phyloP scores from a whole-genome alignment of 2,113 vertebrate species.

The Sphyrna mokarran region DNA sequence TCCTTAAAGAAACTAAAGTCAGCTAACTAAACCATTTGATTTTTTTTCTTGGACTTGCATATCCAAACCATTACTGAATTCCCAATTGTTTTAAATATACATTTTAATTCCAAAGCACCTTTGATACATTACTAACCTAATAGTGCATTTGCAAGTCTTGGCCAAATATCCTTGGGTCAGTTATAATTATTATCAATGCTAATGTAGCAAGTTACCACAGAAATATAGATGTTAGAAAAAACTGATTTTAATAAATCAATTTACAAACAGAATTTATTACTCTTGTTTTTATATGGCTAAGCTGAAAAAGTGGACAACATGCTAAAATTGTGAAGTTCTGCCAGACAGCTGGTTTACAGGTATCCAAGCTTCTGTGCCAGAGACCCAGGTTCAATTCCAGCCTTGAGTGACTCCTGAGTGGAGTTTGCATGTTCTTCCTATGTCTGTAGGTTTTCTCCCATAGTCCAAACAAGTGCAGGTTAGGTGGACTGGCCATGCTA shows the following conservation, averaged over 20 bases:
- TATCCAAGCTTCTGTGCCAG: not conserved
- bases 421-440: too few species aligned
- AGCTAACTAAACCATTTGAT: too few species aligned
- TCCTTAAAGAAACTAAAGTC: too few species aligned
- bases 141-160: not conserved
- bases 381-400: too few species aligned
- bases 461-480: too few species aligned
- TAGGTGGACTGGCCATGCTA: too few species aligned
- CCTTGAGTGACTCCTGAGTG: too few species aligned
- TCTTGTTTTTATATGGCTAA: not conserved
- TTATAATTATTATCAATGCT: not conserved
- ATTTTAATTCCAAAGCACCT: not conserved
- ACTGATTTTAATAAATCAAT: not conserved
- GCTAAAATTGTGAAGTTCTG: not conserved
- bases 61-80: too few species aligned
- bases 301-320: not conserved
- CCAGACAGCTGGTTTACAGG: not conserved
- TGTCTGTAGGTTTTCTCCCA: too few species aligned
- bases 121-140: not conserved
- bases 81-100: too few species aligned
- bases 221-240: not conserved
- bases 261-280: not conserved
- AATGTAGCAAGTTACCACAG: not conserved
- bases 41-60: too few species aligned
- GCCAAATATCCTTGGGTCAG: not conserved